Evolutionary conservation across 2,113 vertebrate species (phyloP), one percentile per base, ranked within the genome.

Genomic region (Anser brachyrhynchus): DNA sequence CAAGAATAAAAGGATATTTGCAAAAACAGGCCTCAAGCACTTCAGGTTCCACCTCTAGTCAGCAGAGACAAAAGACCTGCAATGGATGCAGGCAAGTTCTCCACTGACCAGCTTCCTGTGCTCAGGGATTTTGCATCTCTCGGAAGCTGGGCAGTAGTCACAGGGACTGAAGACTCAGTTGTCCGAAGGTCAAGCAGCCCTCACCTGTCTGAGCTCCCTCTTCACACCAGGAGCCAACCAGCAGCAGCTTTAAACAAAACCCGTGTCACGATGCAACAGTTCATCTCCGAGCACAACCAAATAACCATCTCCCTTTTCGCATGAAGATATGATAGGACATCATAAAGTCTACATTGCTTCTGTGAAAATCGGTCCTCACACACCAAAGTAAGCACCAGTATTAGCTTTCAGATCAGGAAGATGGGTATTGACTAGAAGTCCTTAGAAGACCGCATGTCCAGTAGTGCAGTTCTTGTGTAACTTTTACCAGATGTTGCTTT

Each of bases 81-180:
- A 61, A 79, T 61, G 39, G 31, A 28, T 3, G 1, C 90, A 59
- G 15, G 7, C 6, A 44, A 44, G 16, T 11, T 86, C 49, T 74
- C 28, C 25, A 11, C 0, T 4, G 8, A 43, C 39, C 10, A 0
- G 23, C 33, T n/a, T 55, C 66, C 57, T 26, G 14, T 3, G 12
- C 44, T 35, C 5, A 12, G 59, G 67, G 54, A 41, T 39, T 64
- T 6, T 10, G n/a, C n/a, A 23, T 8, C n/a, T 35, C 66, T 61
- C 52, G 25, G 23, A 58, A 59, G 21, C 28, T 22, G 13, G 2
- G 1, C 7, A 46, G 28, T 37, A 69, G 58, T 22, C 31, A 23
- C 6, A 65, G 35, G 21, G 18, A 46, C 29, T 16, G 9, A 7
- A 2, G 6, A 35, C 43, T 18, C 6, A 2, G 28, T 7, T 37